Evolutionary conservation across 2,113 vertebrate genomes (phyloP).

Genomic region (Tachuris rubrigastra): DNA sequence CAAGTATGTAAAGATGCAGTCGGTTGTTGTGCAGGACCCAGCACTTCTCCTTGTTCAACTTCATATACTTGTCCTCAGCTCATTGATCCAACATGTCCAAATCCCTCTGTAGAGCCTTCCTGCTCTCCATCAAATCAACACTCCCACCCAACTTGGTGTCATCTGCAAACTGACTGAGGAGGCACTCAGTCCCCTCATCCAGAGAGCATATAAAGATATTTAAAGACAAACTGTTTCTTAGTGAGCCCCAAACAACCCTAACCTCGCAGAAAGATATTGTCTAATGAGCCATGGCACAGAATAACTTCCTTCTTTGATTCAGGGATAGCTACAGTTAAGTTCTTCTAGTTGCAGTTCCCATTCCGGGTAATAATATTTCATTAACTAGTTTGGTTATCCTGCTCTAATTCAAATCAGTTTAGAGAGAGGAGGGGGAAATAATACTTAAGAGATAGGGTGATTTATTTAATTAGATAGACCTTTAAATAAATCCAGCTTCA

Average conservation of each 20-base stretch:
- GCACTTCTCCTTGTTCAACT: background rate
- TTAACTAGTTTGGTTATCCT: background rate
- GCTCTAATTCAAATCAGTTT: background rate
- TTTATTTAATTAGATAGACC: background rate
- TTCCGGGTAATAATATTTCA: background rate
- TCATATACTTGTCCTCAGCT: rapidly evolving
- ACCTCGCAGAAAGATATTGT: background rate
- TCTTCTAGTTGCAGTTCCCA: background rate
- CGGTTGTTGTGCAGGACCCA: background rate
- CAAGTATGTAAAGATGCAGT: too few species aligned
- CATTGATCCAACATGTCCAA: background rate
- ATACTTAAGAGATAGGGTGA: background rate
- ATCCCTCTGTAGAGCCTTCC: background rate
- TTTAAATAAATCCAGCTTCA: background rate
- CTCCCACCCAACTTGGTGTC: rapidly evolving
- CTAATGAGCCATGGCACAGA: background rate
- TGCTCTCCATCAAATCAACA: background rate
- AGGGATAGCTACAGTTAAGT: background rate
- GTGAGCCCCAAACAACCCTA: background rate
- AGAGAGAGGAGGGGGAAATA: background rate
- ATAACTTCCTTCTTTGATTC: background rate
- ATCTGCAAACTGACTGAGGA: background rate
- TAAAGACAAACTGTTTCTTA: background rate
- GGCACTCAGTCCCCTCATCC: rapidly evolving
- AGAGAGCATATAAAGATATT: background rate